Evolutionary conservation across 2,797 vertebrate species (phyloP).

Genomic region (Halcyon chelicuti): DNA sequence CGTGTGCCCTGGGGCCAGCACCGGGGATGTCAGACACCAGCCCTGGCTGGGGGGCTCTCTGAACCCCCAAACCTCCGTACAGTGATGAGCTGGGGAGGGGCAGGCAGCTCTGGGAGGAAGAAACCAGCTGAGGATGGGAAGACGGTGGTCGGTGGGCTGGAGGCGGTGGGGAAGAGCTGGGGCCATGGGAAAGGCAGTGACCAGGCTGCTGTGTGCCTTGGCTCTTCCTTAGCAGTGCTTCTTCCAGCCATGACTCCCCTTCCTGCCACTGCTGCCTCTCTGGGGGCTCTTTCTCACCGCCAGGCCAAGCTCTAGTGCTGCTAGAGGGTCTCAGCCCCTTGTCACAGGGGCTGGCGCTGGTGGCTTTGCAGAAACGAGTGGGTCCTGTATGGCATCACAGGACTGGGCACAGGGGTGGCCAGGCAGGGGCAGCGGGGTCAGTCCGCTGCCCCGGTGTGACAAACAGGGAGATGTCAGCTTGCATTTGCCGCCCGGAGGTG

Average conservation of each 20-base stretch:
- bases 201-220: not conserved
- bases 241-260: not conserved
- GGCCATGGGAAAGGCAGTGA: not conserved
- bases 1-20: not conserved
- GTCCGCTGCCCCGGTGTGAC: not conserved
- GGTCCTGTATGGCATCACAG: accelerated
- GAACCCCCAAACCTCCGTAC: not conserved
- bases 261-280: not conserved
- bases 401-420: not conserved
- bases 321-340: not conserved
- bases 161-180: not conserved
- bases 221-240: not conserved
- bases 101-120: not conserved
- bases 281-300: not conserved
- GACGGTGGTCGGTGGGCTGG: accelerated
- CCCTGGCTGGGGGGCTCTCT: accelerated
- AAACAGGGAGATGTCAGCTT: not conserved
- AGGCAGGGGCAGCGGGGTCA: not conserved
- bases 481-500: not conserved
- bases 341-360: accelerated
- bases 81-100: not conserved
- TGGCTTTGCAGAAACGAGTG: accelerated
- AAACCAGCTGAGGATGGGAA: not conserved
- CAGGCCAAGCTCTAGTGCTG: not conserved
- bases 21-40: accelerated